Percentiles rank a stretch among this genome's conserved stretches.
Conservation (phyloP, 1,140 invertebrate genomes). For the Monomorium pharaonis region DNA sequence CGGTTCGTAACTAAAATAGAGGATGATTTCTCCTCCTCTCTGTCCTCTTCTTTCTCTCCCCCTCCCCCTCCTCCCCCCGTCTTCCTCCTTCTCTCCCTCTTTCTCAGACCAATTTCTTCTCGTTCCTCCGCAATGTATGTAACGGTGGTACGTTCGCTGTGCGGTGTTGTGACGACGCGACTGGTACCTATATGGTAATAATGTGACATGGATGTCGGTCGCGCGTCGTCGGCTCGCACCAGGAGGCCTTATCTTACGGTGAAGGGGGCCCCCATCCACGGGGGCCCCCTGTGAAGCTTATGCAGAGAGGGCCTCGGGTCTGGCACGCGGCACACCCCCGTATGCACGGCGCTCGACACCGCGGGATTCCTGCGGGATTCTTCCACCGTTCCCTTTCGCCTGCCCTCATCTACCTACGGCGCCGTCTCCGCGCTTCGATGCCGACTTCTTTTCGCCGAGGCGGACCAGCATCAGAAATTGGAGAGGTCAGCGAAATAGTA, state of each 20-base stretch:
- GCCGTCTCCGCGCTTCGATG: not conserved
- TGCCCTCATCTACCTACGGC: conserved; percentile 15
- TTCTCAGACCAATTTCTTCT: conserved; percentile 31
- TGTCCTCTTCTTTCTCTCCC: conserved; percentile 25
- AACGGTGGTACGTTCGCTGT: conserved; percentile 68
- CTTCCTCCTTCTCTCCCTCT: conserved; percentile 10
- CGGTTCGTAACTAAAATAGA: conserved; percentile 73
- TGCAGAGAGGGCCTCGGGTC: conserved; percentile 76
- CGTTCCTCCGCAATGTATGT: conserved; percentile 40
- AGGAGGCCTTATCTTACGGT: conserved; percentile 78
- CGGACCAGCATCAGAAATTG: not conserved
- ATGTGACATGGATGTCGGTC: conserved; percentile 82
- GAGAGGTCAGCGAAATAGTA: not conserved
- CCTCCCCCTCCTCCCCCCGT: not conserved
- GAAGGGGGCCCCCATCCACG: conserved; percentile 67
- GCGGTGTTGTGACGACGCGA: conserved; percentile 79
- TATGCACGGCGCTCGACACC: conserved; percentile 59
- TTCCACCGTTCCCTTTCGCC: conserved; percentile 17
- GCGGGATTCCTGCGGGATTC: conserved; percentile 67
- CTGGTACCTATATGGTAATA: conserved; percentile 81
- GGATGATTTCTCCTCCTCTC: conserved; percentile 50
- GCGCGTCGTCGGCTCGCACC: conserved; percentile 80
- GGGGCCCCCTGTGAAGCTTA: conserved; percentile 69
- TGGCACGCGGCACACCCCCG: conserved; percentile 83
- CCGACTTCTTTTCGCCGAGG: conserved; percentile 23